phyloP scores from a whole-genome alignment of 2,113 vertebrate species.

The Megaceryle torquata region DNA sequence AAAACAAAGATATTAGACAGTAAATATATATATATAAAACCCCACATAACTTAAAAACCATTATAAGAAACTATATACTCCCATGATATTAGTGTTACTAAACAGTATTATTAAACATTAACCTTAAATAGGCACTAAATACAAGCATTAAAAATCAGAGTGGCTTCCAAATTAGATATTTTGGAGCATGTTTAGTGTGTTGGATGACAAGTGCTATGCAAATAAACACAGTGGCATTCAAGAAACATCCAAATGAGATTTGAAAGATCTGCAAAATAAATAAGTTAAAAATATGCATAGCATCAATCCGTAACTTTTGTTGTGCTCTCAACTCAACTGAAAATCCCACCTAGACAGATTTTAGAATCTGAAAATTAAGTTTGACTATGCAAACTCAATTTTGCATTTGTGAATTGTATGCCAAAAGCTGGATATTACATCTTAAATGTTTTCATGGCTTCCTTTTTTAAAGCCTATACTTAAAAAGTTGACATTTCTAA shows the following conservation, averaged over 20 bases:
- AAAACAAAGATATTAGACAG: background rate
- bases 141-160: background rate
- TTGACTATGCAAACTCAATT: background rate
- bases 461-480: background rate
- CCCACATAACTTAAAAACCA: background rate
- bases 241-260: background rate
- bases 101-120: background rate
- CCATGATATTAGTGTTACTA: background rate
- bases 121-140: background rate
- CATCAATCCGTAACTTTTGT: background rate
- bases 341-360: background rate
- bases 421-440: background rate
- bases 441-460: background rate
- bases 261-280: background rate
- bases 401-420: background rate
- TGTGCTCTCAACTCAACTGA: background rate
- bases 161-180: background rate
- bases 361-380: background rate
- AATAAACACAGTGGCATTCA: background rate
- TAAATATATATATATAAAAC: background rate
- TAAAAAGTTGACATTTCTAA: background rate
- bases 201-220: background rate
- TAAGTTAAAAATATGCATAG: background rate
- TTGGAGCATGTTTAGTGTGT: background rate
- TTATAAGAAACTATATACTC: background rate